Percentiles rank a stretch among this genome's conserved stretches.
Evolutionary conservation across 1,140 invertebrate species (phyloP).

Genomic region (Bombus consobrinus): DNA sequence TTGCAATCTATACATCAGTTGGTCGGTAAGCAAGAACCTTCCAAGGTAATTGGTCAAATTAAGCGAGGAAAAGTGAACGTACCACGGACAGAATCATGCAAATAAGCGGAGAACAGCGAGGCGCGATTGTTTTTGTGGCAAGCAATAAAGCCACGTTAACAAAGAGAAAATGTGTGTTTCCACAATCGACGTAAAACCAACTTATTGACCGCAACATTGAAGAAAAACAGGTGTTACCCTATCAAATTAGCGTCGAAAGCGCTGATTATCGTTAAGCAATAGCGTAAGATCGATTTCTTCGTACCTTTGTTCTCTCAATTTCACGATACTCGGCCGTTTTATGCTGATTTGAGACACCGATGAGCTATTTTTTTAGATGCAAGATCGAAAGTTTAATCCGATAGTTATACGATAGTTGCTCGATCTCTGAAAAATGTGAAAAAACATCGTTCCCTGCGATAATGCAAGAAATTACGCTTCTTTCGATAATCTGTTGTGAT

Average conservation of each 20-base stretch:
- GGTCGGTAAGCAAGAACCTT: constrained; percentile 27
- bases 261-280: neutral
- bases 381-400: neutral
- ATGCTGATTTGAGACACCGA: neutral
- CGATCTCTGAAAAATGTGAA: too few species aligned
- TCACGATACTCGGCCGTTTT: neutral
- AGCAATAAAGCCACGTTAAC: neutral
- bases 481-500: neutral
- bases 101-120: constrained; percentile 36
- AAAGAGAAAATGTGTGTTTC: constrained; percentile 32
- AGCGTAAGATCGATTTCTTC: neutral
- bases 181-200: neutral
- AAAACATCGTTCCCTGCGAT: too few species aligned
- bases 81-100: constrained; percentile 33
- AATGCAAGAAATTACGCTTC: neutral
- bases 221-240: neutral
- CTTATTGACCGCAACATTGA: neutral
- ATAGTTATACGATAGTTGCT: neutral
- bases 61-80: constrained; percentile 44
- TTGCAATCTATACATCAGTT: neutral
- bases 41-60: constrained; percentile 45
- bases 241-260: neutral
- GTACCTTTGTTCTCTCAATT: neutral
- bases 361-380: neutral
- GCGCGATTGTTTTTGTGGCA: constrained; percentile 26